Evolutionary conservation across 2,113 vertebrate genomes (phyloP).

Genomic region (Procavia capensis): DNA sequence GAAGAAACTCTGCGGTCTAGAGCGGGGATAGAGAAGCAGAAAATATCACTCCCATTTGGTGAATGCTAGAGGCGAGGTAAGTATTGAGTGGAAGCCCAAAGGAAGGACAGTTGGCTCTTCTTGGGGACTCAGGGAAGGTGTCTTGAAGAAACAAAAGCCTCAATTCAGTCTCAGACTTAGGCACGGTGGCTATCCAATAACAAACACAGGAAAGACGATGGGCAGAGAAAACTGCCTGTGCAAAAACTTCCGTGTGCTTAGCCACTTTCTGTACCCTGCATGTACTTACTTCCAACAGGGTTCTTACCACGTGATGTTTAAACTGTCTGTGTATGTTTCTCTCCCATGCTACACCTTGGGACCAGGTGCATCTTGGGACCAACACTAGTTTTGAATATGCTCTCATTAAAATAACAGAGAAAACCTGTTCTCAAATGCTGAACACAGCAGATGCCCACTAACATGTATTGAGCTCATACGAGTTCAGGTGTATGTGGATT

Average conservation of each 20-base stretch:
- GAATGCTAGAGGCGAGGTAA: not conserved
- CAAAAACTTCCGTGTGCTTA: accelerated
- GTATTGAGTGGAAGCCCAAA: not conserved
- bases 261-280: not conserved
- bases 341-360: not conserved
- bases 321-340: not conserved
- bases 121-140: not conserved
- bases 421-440: too few relatives aligned
- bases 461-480: not conserved
- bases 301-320: not conserved
- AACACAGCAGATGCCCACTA: not conserved
- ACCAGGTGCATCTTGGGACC: not conserved
- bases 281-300: not conserved
- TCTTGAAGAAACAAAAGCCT: not conserved
- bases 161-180: not conserved
- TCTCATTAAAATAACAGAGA: too few relatives aligned
- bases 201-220: accelerated
- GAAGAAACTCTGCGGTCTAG: not conserved
- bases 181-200: accelerated
- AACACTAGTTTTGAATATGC: not conserved
- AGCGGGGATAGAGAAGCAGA: not conserved
- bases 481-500: not conserved
- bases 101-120: not conserved
- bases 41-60: not conserved
- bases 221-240: not conserved